Evolutionary conservation across 1,140 invertebrate species (phyloP).

Genomic region (Drosophila funebris): DNA sequence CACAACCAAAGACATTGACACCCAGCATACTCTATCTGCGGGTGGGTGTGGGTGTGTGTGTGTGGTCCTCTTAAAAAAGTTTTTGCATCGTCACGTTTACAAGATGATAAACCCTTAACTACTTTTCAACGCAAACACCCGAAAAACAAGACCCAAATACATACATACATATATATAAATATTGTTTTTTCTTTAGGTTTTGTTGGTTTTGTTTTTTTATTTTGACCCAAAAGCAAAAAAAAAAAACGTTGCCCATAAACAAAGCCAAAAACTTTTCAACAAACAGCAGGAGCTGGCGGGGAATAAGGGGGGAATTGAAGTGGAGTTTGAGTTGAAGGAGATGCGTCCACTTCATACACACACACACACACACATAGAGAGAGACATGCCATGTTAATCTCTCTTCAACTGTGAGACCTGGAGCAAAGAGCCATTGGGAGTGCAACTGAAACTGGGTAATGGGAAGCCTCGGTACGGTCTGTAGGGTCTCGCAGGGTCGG

Average conservation of each 20-base stretch:
- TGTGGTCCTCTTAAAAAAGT: conserved; percentile 37
- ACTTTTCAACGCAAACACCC: conserved; percentile 63
- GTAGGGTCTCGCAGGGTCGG: not conserved
- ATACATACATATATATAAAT: conserved; percentile 17
- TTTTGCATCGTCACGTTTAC: conserved; percentile 76
- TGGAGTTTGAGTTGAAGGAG: conserved; percentile 15
- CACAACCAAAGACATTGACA: conserved; percentile 1
- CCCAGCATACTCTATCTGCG: not conserved
- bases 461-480: not conserved
- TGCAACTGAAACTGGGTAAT: conserved; percentile 7
- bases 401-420: conserved; percentile 29
- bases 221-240: conserved; percentile 69
- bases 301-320: not conserved
- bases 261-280: conserved; percentile 69
- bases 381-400: conserved; percentile 45
- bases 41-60: conserved; percentile 24
- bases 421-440: conserved; percentile 6
- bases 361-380: not conserved
- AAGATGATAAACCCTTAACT: conserved; percentile 79
- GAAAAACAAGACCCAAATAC: conserved; percentile 54
- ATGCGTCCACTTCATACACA: conserved; percentile 58
- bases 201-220: conserved; percentile 47
- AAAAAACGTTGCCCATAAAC: conserved; percentile 53
- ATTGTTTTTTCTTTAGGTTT: too few species aligned
- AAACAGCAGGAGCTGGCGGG: conserved; percentile 13